phyloP scores from a whole-genome alignment of 2,888 invertebrate genomes.

The Fragum whitleyi region DNA sequence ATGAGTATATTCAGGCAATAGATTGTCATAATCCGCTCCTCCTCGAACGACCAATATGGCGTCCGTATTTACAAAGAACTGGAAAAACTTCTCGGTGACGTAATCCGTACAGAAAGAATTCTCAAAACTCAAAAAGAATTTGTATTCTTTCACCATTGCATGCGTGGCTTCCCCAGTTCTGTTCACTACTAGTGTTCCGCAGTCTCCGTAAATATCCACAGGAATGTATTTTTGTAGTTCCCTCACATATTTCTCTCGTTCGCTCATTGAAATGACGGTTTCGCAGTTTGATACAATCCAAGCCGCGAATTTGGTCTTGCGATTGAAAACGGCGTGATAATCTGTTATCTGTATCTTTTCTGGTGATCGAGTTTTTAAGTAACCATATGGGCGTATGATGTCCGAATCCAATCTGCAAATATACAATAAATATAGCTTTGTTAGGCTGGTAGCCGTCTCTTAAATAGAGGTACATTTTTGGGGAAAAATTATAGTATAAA shows the following conservation, averaged over 20 bases:
- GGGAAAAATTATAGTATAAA: no score
- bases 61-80: neutral
- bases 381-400: neutral
- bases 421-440: no score
- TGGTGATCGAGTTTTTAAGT: neutral
- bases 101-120: conserved; percentile 23
- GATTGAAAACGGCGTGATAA: conserved; percentile 5
- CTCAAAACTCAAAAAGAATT: conserved; percentile 12
- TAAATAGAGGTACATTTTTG: no score
- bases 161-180: neutral
- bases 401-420: conserved; percentile 20
- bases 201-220: conserved; percentile 11
- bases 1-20: conserved; percentile 29
- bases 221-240: conserved; percentile 24
- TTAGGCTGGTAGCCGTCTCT: no score
- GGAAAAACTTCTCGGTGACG: conserved; percentile 29
- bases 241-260: conserved; percentile 5
- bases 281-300: conserved; percentile 23
- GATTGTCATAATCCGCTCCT: conserved; percentile 31
- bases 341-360: neutral
- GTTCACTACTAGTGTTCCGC: neutral
- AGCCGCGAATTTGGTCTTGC: conserved; percentile 14
- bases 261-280: neutral
- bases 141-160: neutral
- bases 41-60: conserved; percentile 26